A percentile compares a stretch with the other conserved stretches of the same genome.
Conservation (phyloP, 2,113 vertebrate genomes). For the Spheniscus mendiculus region DNA sequence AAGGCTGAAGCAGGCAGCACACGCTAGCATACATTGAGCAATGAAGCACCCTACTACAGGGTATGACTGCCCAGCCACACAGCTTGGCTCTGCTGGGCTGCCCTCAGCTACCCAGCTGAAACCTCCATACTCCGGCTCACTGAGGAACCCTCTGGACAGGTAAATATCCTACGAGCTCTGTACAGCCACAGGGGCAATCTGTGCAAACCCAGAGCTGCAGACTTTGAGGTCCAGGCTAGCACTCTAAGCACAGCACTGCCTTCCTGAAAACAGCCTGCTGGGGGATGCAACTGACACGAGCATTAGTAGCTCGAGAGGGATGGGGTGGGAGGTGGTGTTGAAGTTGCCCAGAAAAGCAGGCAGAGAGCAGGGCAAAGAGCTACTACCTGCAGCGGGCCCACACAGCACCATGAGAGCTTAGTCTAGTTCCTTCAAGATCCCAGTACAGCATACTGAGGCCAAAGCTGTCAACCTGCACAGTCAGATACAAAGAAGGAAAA, state of each 20-base stretch:
- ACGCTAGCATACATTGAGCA: rapidly evolving
- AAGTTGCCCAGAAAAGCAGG: neutral
- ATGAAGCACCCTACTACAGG: neutral
- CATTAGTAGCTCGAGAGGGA: neutral
- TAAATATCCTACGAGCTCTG: neutral
- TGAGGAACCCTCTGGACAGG: neutral
- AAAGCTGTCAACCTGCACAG: neutral
- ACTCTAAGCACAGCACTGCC: neutral
- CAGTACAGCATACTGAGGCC: neutral
- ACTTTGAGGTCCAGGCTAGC: neutral
- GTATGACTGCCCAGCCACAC: neutral
- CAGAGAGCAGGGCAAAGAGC: neutral
- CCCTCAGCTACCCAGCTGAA: neutral
- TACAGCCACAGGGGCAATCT: neutral
- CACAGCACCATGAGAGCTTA: neutral
- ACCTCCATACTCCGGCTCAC: neutral
- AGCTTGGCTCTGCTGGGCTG: neutral
- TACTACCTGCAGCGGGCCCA: neutral
- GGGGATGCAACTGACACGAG: rapidly evolving
- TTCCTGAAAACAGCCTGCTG: neutral
- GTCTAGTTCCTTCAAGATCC: neutral
- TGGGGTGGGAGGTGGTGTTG: neutral
- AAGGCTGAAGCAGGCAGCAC: neutral
- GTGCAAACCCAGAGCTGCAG: neutral
- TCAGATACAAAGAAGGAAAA: neutral